phyloP scores from a whole-genome alignment of 2,888 invertebrate species.

The Phragmatobia fuliginosa region DNA sequence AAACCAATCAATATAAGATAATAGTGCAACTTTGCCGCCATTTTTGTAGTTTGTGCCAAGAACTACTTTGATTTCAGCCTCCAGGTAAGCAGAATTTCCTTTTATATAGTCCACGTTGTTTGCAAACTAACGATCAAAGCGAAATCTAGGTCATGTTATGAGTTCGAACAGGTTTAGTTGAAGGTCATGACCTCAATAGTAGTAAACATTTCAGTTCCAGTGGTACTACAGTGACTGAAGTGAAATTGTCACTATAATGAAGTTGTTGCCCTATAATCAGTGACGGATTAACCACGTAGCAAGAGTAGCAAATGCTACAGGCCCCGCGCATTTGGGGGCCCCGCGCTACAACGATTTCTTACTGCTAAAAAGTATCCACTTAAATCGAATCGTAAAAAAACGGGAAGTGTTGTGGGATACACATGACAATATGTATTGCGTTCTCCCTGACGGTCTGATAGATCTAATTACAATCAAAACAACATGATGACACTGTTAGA shows the following conservation, averaged over 20 bases:
- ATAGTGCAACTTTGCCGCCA: background rate
- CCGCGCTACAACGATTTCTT: too few relatives aligned
- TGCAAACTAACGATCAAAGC: background rate
- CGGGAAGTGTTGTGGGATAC: too few relatives aligned
- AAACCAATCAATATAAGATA: background rate
- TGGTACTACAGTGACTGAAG: background rate
- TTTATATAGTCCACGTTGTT: background rate
- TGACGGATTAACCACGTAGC: too few relatives aligned
- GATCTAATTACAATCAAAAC: too few relatives aligned
- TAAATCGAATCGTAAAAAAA: too few relatives aligned
- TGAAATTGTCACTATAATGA: background rate
- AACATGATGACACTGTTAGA: too few relatives aligned
- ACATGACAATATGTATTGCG: too few relatives aligned
- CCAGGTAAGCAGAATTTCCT: background rate
- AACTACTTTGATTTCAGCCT: background rate
- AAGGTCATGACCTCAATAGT: constrained; percentile 11
- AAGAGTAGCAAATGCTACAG: too few relatives aligned
- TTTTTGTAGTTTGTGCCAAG: background rate
- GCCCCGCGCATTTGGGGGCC: too few relatives aligned
- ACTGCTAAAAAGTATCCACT: too few relatives aligned
- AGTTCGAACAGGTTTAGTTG: constrained; percentile 3
- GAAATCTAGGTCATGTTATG: constrained; percentile 15
- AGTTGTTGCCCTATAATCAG: background rate
- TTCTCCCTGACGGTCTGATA: too few relatives aligned
- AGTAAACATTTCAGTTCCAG: background rate